Conservation (phyloP, 2,797 vertebrate species). For the Alauda arvensis region DNA sequence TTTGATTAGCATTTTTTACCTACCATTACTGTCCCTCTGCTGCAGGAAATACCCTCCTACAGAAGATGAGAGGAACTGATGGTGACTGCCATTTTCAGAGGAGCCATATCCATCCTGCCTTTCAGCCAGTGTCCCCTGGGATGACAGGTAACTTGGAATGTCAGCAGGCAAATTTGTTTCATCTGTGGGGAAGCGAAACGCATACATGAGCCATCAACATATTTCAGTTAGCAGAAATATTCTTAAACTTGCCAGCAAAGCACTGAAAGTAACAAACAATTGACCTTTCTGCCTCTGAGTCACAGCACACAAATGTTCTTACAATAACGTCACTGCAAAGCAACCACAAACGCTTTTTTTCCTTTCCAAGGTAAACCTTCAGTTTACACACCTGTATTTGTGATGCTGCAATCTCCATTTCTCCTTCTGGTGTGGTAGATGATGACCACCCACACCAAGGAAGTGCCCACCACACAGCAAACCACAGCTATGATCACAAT, state of each 20-base stretch:
- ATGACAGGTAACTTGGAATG: slow-evolving; percentile 94
- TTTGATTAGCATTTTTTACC: background rate
- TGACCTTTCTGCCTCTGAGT: slow-evolving; percentile 5
- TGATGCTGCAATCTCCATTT: slow-evolving; percentile 93
- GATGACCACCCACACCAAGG: slow-evolving; percentile 96
- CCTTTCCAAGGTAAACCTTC: background rate
- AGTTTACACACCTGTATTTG: slow-evolving; percentile 89
- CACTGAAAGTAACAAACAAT: slow-evolving; percentile 8
- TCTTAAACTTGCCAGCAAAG: background rate
- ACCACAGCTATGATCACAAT: slow-evolving; percentile 97
- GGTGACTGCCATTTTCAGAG: slow-evolving; percentile 90
- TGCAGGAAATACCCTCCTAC: slow-evolving; percentile 87
- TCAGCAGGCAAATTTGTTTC: slow-evolving; percentile 95
- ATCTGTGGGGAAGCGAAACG: slow-evolving; percentile 72
- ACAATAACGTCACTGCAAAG: background rate
- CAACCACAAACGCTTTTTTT: background rate
- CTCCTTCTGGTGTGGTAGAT: slow-evolving; percentile 95
- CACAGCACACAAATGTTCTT: slow-evolving; percentile 5
- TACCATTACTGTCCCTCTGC: slow-evolving; percentile 86
- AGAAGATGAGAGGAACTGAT: slow-evolving; percentile 86
- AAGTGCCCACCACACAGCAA: slow-evolving; percentile 97
- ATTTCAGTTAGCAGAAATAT: background rate
- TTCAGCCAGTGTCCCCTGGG: slow-evolving; percentile 92
- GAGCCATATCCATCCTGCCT: slow-evolving; percentile 89
- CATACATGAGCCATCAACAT: background rate